Conservation (phyloP, 2,113 vertebrate genomes). For the Periophthalmus modestus region DNA sequence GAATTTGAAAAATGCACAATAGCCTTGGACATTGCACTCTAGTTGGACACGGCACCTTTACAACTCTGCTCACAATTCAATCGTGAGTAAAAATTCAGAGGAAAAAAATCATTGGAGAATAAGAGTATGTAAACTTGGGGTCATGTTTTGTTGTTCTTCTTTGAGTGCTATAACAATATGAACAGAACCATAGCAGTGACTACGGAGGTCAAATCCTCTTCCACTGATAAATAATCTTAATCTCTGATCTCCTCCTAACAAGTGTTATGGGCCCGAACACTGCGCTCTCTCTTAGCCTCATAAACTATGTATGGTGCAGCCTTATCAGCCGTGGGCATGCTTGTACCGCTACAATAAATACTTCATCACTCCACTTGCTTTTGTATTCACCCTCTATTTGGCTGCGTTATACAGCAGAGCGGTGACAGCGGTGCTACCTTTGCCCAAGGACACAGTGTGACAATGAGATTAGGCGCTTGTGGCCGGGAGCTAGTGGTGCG, state of each 20-base stretch:
- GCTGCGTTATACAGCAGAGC: conserved; percentile 35
- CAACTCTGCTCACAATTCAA: background rate
- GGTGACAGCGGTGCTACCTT: conserved; percentile 38
- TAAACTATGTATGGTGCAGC: conserved; percentile 50
- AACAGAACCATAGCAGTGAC: background rate
- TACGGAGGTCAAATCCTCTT: conserved; percentile 8
- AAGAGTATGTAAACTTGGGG: background rate
- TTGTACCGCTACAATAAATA: conserved; percentile 57
- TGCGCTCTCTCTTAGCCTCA: conserved; percentile 34
- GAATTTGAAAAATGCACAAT: background rate
- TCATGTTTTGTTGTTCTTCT: background rate
- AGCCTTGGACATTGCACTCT: background rate
- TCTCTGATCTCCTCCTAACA: conserved; percentile 30
- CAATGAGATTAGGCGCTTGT: conserved; percentile 44
- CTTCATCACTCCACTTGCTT: conserved; percentile 47
- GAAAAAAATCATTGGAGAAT: background rate
- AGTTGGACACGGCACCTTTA: background rate
- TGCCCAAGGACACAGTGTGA: conserved; percentile 60
- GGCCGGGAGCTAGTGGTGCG: conserved; percentile 21
- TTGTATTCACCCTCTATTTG: conserved; percentile 46
- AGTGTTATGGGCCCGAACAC: conserved; percentile 15
- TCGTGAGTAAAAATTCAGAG: background rate
- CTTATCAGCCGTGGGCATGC: conserved; percentile 50
- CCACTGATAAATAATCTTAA: conserved; percentile 6
- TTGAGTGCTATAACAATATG: background rate